Evolutionary conservation across 2,113 vertebrate genomes (phyloP), one percentile per base, ranked within the genome.

Genomic region (Willisornis vidua): DNA sequence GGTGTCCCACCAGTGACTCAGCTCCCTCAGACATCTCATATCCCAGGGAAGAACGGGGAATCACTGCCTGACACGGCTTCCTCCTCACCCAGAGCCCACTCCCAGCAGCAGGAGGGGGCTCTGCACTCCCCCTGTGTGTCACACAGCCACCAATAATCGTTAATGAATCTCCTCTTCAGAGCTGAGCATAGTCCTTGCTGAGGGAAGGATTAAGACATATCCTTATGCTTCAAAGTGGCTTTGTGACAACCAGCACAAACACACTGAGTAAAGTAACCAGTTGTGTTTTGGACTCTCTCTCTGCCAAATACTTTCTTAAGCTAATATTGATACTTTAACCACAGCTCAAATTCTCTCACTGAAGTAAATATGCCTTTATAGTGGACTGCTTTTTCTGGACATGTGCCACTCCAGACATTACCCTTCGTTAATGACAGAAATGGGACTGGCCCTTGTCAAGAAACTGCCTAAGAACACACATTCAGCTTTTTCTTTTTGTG

Each of bases 321-420:
- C 95, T 97, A 98, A 98, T 98, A 98, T 95, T 98, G 97, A 96
- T 97, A 74, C 75, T 97, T 96, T 89, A 98, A 97, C 97, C 82
- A 51, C 97, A 97, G 96, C 94, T 97, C 96, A 74, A 96, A 96
- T 78, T 91, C 94, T 83, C 51, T 49, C 74, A 96, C 97, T 80
- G 94, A 96, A 90, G 96, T 91, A 90, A 97, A 96, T 87, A 96
- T 71, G 85, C 90, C 96, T 97, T 86, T 83, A 80, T 57, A 83
- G 92, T 46, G 85, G 93, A 95, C 91, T 94, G 94, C 52, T 90
- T 87, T 77, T 91, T 65, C 94, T 97, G 96, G 96, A 95, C 58
- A 14, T 11, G 37, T 81, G 97, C 97, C 97, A 97, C 74, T 76
- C 67, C 83, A 95, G 93, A 83, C 95, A 87, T 55, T 80, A 78